Evolutionary conservation across 2,797 vertebrate genomes (phyloP), one percentile per base, ranked within the genome.

Genomic region (Scolopax bukidnonensis): DNA sequence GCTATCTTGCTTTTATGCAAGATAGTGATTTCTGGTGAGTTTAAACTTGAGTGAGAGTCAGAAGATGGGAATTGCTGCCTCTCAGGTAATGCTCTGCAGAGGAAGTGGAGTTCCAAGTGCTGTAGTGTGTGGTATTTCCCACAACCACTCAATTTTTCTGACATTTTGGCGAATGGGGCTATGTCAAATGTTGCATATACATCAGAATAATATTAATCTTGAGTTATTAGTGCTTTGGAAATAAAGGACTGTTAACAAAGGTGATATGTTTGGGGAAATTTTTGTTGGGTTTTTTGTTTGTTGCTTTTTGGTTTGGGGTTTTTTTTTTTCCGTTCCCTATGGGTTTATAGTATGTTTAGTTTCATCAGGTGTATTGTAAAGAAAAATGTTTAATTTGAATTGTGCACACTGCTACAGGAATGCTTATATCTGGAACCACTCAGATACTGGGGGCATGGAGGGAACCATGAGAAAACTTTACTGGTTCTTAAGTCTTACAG

Each of bases 221-320:
- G 20, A 65, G 30, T 69, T 87, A n/a, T 10, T 75, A 33, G 20
- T 3, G 2, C 75, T 65, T 71, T 15, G 51, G 63, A 82, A 63
- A 45, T 57, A 47, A 79, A 84, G 14, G 27, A 63, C 9, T 71
- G 1, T 33, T 84, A 14, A 50, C 6, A 16, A 45, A 17, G 20
- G 18, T 54, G 9, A 13, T 54, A 2, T 6, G 2, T 30, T 11
- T 7, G 1, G 4, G 32, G 30, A 16, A n/a, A n/a, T 54, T 12
- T 45, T 25, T 48, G 47, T 24, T 21, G 43, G 9, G 16, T 53
- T 12, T 19, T 19, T 32, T 54, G 51, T 38, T 60, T 60, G 33
- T 38, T 59, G 36, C 21, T 6, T 63, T 47, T 47, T 47, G 45
- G 45, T 47, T 20, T 47, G 45, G 40, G n/a, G n/a, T n/a, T 20